phyloP scores from a whole-genome alignment of 2,797 vertebrate species.

The Acrocephalus scirpaceus region DNA sequence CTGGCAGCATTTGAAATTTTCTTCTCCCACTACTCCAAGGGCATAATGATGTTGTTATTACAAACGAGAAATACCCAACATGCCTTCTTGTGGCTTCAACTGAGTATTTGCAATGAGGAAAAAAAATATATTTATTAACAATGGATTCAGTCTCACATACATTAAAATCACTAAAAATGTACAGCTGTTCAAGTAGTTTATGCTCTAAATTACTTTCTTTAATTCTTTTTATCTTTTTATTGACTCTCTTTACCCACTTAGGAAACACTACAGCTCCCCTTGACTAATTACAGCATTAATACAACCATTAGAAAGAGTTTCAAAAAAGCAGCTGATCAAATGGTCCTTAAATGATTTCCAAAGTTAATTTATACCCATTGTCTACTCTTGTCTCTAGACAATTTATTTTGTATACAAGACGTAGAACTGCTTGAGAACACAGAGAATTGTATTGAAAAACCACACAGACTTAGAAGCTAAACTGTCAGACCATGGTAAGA shows the following conservation, averaged over 20 bases:
- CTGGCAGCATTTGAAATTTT: neutral
- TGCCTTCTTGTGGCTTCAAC: neutral
- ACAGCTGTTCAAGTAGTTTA: neutral
- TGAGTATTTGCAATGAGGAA: neutral
- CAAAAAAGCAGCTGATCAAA: neutral
- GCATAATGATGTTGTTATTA: neutral
- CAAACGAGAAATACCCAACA: neutral
- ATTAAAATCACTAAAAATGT: neutral
- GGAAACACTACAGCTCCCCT: neutral
- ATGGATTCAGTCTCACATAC: neutral
- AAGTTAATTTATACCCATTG: neutral
- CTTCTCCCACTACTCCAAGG: neutral
- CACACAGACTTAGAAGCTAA: neutral
- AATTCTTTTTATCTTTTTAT: neutral
- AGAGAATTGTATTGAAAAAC: neutral
- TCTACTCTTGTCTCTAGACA: neutral
- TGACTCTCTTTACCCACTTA: neutral
- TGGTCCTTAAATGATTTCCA: neutral
- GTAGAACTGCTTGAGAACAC: neutral
- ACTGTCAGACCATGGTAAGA: neutral
- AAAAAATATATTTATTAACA: neutral
- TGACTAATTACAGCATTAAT: neutral
- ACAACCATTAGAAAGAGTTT: neutral
- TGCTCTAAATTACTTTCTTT: neutral
- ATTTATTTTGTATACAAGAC: neutral